Evolutionary conservation across 2,888 invertebrate genomes (phyloP).

Genomic region (Xylocampa areola): DNA sequence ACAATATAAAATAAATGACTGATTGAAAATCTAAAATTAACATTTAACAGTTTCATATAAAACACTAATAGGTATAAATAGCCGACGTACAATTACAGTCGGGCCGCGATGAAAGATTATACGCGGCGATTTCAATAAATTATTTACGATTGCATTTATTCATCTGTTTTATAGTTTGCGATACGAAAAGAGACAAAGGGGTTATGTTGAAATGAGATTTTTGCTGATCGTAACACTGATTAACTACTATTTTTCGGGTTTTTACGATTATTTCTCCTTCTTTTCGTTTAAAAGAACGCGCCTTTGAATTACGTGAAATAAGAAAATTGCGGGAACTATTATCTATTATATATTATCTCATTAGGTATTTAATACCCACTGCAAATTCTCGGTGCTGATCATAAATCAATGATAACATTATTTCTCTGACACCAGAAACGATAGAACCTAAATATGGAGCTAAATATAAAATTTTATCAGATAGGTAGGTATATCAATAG

Average conservation of each 20-base stretch:
- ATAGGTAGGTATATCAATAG: constrained; percentile 64
- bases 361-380: constrained; percentile 9
- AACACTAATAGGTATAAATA: constrained; percentile 48
- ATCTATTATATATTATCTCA: constrained; percentile 17
- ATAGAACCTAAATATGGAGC: constrained; percentile 15
- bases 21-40: constrained; percentile 38
- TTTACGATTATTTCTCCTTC: constrained; percentile 19
- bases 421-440: constrained; percentile 30
- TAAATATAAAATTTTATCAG: constrained; percentile 54
- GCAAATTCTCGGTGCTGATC: constrained; percentile 19
- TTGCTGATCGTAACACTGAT: constrained; percentile 28
- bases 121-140: constrained; percentile 39
- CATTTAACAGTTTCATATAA: constrained; percentile 37
- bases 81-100: constrained; percentile 37
- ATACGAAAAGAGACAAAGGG: constrained; percentile 17
- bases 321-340: background rate
- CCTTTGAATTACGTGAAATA: background rate
- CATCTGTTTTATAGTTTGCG: constrained; percentile 37
- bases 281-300: constrained; percentile 12
- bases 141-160: constrained; percentile 50
- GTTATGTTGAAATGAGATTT: constrained; percentile 1
- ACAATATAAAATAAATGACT: constrained; percentile 30
- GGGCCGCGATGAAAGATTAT: constrained; percentile 44
- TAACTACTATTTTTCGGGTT: background rate
- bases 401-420: constrained; percentile 47